phyloP scores from a whole-genome alignment of 2,888 invertebrate species.

The Acleris sparsana region DNA sequence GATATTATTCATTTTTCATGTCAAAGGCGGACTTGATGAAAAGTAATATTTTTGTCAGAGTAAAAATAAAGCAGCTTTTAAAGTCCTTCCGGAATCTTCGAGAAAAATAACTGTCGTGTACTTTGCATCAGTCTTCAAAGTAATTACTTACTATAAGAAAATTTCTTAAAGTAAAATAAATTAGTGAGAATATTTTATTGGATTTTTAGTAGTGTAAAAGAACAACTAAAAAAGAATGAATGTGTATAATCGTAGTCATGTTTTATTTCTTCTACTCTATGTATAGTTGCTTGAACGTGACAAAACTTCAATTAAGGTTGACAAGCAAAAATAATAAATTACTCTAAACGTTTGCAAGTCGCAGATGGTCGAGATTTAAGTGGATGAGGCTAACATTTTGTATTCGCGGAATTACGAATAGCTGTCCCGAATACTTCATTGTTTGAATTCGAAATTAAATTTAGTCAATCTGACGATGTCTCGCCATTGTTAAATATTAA shows the following conservation, averaged over 20 bases:
- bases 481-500: too few relatives aligned
- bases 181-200: not conserved
- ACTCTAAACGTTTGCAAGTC: conserved; percentile 66
- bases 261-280: not conserved
- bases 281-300: too few relatives aligned
- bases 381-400: conserved; percentile 72
- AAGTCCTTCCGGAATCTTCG: not conserved
- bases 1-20: conserved; percentile 61
- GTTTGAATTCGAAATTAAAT: conserved; percentile 16
- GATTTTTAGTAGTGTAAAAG: not conserved
- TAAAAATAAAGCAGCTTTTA: conserved; percentile 17
- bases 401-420: conserved; percentile 54
- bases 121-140: not conserved
- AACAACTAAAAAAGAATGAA: not conserved
- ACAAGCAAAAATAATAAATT: conserved; percentile 63
- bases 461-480: conserved; percentile 1
- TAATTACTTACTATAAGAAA: not conserved
- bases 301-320: not conserved
- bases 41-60: conserved; percentile 12
- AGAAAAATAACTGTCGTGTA: conserved; percentile 3
- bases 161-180: not conserved
- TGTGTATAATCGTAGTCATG: not conserved
- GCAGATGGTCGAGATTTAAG: conserved; percentile 76
- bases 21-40: conserved; percentile 42
- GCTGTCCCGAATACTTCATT: not conserved